Conservation (phyloP, 2,797 vertebrate genomes). For the Hybognathus amarus region DNA sequence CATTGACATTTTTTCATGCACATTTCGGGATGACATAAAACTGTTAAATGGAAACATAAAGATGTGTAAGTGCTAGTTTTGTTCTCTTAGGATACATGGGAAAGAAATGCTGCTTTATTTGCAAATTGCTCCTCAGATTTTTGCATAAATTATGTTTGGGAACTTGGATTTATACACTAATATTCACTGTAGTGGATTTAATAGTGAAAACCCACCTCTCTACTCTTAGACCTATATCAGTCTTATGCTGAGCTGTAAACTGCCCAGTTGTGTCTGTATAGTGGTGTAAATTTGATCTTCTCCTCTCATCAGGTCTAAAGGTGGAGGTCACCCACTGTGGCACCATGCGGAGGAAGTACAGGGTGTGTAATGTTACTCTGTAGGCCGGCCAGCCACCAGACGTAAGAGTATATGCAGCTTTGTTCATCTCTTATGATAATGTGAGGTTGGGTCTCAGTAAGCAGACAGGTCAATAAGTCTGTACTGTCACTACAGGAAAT, state of each 20-base stretch:
- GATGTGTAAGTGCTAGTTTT: neutral
- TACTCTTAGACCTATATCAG: neutral
- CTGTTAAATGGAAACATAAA: neutral
- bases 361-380: slow-evolving; percentile 97
- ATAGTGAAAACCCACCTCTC: neutral
- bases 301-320: slow-evolving; percentile 86
- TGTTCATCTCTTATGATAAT: neutral
- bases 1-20: neutral
- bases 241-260: slow-evolving; percentile 8
- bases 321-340: slow-evolving; percentile 99
- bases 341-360: slow-evolving; percentile 97
- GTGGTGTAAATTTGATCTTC: slow-evolving; percentile 28
- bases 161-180: neutral
- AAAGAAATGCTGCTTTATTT: neutral
- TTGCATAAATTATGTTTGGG: neutral
- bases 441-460: neutral
- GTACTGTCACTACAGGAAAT: neutral
- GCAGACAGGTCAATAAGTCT: neutral
- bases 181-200: neutral
- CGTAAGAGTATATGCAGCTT: slow-evolving; percentile 79
- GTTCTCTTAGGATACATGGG: neutral
- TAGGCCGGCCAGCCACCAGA: slow-evolving; percentile 95
- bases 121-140: neutral
- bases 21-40: neutral
- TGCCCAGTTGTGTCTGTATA: neutral